phyloP scores from a whole-genome alignment of 2,113 vertebrate species.

The Onychostruthus taczanowskii region DNA sequence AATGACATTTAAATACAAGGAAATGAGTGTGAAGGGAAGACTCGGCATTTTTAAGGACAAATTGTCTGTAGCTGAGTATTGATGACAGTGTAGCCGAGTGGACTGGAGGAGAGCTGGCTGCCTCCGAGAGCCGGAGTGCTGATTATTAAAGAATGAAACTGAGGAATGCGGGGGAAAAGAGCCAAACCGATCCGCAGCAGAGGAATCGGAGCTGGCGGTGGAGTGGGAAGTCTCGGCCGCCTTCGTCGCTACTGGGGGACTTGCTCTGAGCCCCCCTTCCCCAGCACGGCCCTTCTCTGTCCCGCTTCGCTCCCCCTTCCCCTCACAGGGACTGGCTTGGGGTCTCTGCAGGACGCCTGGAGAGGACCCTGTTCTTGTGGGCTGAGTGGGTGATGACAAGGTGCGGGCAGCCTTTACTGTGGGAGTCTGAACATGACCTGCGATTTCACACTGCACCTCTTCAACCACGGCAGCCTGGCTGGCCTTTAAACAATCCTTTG shows the following conservation, averaged over 20 bases:
- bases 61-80: not conserved
- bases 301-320: not conserved
- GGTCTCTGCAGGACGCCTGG: rapidly evolving
- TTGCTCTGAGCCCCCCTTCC: not conserved
- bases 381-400: not conserved
- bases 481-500: slow-evolving; percentile 5
- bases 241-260: no score
- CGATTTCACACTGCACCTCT: not conserved
- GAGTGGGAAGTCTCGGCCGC: not conserved
- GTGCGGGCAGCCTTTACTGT: not conserved
- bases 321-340: not conserved
- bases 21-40: not conserved
- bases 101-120: not conserved
- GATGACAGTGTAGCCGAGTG: not conserved
- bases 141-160: not conserved
- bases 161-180: not conserved
- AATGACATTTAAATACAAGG: not conserved
- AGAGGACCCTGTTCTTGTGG: not conserved
- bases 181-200: not conserved
- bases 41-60: not conserved
- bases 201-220: not conserved
- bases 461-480: not conserved
- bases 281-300: not conserved
- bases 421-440: not conserved
- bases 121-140: not conserved